Conservation (phyloP, 2,113 vertebrate genomes). For the Psephotus haematonotus region DNA sequence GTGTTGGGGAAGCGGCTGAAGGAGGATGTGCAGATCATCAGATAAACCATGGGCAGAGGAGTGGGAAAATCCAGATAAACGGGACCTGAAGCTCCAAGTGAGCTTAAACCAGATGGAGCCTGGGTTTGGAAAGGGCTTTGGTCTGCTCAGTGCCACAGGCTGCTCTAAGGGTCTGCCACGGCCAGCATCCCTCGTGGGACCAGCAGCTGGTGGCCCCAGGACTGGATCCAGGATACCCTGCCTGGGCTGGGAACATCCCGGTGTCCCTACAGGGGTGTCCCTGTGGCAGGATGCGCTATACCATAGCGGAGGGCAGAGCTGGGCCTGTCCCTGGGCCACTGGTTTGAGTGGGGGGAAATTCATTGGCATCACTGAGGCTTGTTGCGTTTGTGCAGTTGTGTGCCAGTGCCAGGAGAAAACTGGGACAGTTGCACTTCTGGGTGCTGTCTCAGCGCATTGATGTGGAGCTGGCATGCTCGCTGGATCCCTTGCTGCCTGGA, state of each 20-base stretch:
- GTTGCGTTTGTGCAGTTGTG: neutral
- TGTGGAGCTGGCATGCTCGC: neutral
- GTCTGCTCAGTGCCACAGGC: neutral
- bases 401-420: neutral
- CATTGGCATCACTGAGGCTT: neutral
- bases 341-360: neutral
- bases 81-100: neutral
- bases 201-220: fast-evolving
- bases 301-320: fast-evolving
- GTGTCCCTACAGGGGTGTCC: neutral
- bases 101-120: neutral
- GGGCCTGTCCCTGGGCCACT: neutral
- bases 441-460: conserved; percentile 41
- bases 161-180: neutral
- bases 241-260: neutral
- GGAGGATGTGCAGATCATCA: neutral
- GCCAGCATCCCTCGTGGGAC: fast-evolving
- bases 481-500: neutral
- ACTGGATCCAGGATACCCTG: neutral
- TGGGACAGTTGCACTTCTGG: conserved; percentile 47
- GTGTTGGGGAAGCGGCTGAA: neutral
- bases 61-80: neutral
- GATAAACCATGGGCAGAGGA: neutral
- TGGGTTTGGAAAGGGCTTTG: neutral
- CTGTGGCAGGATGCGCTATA: neutral